Evolutionary conservation across 2,888 invertebrate species (phyloP).

Genomic region (Rhabditoides inermis): DNA sequence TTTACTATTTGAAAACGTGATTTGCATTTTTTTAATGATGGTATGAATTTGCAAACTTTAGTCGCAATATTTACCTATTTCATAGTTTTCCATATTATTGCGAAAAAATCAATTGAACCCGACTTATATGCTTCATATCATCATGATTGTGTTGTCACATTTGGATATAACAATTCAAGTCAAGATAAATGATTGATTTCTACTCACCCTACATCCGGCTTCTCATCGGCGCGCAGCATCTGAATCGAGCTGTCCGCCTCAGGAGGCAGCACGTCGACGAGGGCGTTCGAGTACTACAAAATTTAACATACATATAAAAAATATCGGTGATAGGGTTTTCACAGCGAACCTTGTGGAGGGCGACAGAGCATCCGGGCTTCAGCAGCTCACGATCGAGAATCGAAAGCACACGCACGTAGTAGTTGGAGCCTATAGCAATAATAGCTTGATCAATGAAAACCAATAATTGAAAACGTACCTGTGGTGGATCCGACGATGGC

Average conservation of each 20-base stretch:
- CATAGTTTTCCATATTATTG: no score
- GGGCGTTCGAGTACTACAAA: conserved; percentile 87
- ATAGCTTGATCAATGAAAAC: background rate
- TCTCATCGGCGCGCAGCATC: conserved; percentile 73
- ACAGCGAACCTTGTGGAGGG: conserved; percentile 92
- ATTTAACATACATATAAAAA: no score
- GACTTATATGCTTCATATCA: no score
- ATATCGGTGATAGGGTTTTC: no score
- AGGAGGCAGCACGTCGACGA: conserved; percentile 95
- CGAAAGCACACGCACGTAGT: conserved; percentile 93
- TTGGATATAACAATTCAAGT: no score
- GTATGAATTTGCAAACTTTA: no score
- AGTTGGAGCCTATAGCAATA: conserved; percentile 73
- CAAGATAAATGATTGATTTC: conserved; percentile 16
- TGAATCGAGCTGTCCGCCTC: conserved; percentile 98
- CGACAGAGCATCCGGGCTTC: conserved; percentile 95
- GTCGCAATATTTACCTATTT: no score
- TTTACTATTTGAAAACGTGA: no score
- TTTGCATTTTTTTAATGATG: no score
- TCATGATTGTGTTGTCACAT: no score
- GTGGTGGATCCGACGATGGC: conserved; percentile 98
- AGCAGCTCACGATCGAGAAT: conserved; percentile 93
- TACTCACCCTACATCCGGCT: conserved; percentile 55
- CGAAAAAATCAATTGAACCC: no score
- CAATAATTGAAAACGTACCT: conserved; percentile 51